A percentile compares a stretch with the other conserved stretches of the same genome.
Conservation (phyloP, 2,797 vertebrate genomes). For the Lagorchestes hirsutus region DNA sequence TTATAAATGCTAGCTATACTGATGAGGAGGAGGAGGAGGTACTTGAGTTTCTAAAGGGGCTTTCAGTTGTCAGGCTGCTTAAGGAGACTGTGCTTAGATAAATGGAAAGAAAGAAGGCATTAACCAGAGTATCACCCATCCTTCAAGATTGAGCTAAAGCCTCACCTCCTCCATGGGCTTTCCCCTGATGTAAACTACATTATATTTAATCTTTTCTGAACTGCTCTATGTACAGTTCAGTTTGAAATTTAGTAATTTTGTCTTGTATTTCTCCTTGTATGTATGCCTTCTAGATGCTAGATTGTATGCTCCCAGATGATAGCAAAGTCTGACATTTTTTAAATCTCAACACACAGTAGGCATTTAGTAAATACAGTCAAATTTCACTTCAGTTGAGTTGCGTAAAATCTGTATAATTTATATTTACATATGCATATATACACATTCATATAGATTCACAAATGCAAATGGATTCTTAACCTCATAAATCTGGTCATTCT, state of each 20-base stretch:
- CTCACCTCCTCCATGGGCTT: background rate
- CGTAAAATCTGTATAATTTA: background rate
- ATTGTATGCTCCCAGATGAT: conserved; percentile 2
- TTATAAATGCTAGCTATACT: background rate
- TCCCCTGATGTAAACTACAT: background rate
- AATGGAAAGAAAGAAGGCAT: background rate
- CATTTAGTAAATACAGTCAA: background rate
- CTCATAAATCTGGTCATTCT: background rate
- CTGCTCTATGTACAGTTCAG: background rate
- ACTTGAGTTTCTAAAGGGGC: background rate
- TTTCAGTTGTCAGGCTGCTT: background rate
- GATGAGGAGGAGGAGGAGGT: background rate
- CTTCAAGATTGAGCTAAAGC: background rate
- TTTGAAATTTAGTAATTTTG: background rate
- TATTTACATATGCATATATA: background rate
- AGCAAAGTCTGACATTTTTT: conserved; percentile 15
- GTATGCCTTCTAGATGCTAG: background rate
- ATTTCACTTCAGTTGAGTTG: background rate
- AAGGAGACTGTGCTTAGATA: background rate
- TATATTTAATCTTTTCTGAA: background rate
- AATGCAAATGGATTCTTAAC: background rate
- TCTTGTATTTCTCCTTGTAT: conserved; percentile 13
- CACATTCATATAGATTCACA: background rate
- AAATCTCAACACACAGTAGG: background rate
- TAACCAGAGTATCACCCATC: background rate